These are phyloP conservation scores for Istiophorus platypterus DNA, from an alignment of 2,113 vertebrate species.

Conservation along the genomic window DNA sequence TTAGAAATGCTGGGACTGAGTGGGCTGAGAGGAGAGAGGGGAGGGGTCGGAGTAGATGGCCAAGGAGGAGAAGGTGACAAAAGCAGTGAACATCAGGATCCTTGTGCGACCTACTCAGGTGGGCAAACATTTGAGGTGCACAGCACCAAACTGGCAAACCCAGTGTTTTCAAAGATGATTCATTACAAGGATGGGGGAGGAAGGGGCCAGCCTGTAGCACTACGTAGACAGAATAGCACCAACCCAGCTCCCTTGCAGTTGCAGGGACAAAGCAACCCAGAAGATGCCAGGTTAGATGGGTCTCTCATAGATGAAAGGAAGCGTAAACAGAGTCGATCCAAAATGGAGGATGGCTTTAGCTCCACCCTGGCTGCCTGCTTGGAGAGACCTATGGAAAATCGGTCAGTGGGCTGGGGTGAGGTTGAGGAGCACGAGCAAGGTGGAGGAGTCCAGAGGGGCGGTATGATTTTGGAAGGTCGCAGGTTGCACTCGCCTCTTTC, in stretches of 20 bases:
- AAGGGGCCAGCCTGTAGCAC: conserved; percentile 63
- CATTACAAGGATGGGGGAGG: conserved; percentile 75
- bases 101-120: conserved; percentile 87
- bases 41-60: conserved; percentile 55
- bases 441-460: conserved; percentile 56
- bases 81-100: conserved; percentile 85
- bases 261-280: conserved; percentile 72
- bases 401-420: conserved; percentile 72
- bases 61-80: conserved; percentile 66
- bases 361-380: conserved; percentile 77
- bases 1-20: conserved; percentile 87
- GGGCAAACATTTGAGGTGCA: conserved; percentile 87
- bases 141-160: conserved; percentile 76
- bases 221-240: conserved; percentile 81
- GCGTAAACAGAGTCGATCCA: conserved; percentile 57
- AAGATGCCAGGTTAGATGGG: conserved; percentile 68
- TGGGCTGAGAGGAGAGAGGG: conserved; percentile 71
- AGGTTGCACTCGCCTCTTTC: conserved; percentile 85
- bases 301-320: conserved; percentile 58
- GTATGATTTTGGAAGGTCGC: conserved; percentile 76
- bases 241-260: conserved; percentile 77
- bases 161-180: conserved; percentile 80
- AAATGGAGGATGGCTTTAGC: conserved; percentile 75
- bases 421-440: conserved; percentile 60
- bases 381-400: conserved; percentile 76